Conservation (phyloP, 2,113 vertebrate genomes). For the Argyrosomus japonicus region DNA sequence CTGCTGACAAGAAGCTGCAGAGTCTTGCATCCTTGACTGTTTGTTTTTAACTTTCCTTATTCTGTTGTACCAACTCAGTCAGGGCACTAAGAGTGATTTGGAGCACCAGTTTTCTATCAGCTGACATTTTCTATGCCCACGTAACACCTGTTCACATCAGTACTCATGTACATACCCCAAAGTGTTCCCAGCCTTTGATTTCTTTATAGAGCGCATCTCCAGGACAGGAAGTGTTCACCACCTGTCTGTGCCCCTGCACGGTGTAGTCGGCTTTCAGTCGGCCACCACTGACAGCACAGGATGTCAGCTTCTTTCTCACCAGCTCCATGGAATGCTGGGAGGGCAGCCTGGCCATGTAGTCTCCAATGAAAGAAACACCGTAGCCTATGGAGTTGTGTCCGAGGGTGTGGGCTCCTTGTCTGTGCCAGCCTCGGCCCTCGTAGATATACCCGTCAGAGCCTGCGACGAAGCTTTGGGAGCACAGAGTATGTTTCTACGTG, state of each 20-base stretch:
- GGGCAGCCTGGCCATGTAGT: constrained; percentile 84
- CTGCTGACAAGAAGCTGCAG: background rate
- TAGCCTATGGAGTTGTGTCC: constrained; percentile 89
- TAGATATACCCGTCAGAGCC: constrained; percentile 92
- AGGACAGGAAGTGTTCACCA: constrained; percentile 85
- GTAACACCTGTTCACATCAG: background rate
- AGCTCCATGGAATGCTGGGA: constrained; percentile 72
- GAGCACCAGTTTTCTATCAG: background rate
- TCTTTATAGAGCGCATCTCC: constrained; percentile 86
- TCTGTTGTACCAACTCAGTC: too few relatives aligned
- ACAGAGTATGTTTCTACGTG: background rate
- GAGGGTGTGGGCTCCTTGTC: constrained; percentile 89
- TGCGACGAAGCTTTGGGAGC: constrained; percentile 86
- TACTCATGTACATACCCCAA: constrained; percentile 65
- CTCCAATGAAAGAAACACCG: constrained; percentile 88
- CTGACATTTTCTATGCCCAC: background rate
- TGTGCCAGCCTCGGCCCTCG: constrained; percentile 90
- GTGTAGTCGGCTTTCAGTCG: constrained; percentile 77
- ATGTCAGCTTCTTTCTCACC: constrained; percentile 83
- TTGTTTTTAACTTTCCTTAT: background rate
- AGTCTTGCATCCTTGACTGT: background rate
- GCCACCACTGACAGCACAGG: constrained; percentile 79
- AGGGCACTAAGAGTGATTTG: background rate
- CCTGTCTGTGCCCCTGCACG: constrained; percentile 88
- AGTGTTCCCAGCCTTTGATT: constrained; percentile 87